These are phyloP conservation scores for Lysandra coridon DNA, from an alignment of 2,888 invertebrate species.

Conservation along the genomic window DNA sequence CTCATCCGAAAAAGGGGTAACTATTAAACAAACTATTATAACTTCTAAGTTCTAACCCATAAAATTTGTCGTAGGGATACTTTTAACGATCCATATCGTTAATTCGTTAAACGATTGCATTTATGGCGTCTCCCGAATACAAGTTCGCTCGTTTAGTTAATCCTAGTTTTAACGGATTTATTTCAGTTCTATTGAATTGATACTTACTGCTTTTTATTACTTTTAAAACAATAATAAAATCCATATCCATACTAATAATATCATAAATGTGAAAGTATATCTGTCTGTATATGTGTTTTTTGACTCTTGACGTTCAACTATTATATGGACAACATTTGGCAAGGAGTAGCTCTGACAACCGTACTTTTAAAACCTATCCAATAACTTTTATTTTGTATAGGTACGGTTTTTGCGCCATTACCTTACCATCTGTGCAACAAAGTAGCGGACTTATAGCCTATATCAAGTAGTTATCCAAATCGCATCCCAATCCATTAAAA, in stretches of 20 bases:
- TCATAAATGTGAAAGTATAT: no score
- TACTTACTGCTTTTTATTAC: neutral
- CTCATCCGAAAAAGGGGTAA: neutral
- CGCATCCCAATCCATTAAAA: neutral
- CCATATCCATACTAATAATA: no score
- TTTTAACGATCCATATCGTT: conserved; percentile 13
- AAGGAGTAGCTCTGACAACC: no score
- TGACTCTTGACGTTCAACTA: no score
- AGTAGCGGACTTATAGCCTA: no score
- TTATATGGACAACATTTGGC: no score
- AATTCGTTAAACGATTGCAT: conserved; percentile 1
- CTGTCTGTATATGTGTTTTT: no score
- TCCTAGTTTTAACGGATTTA: conserved; percentile 3
- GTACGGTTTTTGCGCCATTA: no score
- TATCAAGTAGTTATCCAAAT: neutral
- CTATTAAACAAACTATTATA: neutral
- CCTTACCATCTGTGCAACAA: no score
- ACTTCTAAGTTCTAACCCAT: neutral
- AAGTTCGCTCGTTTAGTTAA: conserved; percentile 2
- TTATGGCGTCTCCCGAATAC: neutral
- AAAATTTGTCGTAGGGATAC: neutral
- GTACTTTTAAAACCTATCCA: no score
- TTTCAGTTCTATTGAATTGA: neutral
- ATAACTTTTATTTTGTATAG: no score
- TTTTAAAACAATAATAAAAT: neutral